phyloP scores from a whole-genome alignment of 2,888 invertebrate species.

The Branchipolynoe longqiensis region DNA sequence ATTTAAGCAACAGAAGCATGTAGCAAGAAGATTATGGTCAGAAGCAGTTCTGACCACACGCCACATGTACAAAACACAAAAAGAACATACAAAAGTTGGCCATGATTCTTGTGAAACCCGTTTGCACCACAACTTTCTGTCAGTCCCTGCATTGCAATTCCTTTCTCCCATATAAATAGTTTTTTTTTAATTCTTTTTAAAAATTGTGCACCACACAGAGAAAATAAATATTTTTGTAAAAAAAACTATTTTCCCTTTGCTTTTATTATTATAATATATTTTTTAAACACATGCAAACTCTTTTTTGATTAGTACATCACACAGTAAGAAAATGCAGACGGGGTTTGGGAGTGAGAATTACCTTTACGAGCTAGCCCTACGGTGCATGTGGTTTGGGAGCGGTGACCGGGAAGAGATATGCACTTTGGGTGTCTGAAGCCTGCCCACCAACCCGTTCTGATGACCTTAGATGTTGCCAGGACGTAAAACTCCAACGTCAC shows the following conservation, averaged over 20 bases:
- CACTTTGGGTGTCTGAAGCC: slow-evolving; percentile 6
- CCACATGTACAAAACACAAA: not conserved
- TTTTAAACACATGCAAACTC: not conserved
- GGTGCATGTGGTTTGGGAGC: not conserved
- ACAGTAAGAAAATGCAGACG: slow-evolving; percentile 3
- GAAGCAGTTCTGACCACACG: not conserved
- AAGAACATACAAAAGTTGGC: slow-evolving; percentile 4
- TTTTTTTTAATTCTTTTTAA: not conserved
- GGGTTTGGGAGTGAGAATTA: not conserved
- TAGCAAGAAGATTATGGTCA: not conserved
- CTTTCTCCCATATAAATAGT: slow-evolving; percentile 17
- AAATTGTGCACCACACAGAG: not conserved
- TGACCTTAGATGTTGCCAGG: not conserved
- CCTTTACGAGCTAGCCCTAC: not conserved
- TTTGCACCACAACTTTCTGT: not conserved
- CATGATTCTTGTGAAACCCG: slow-evolving; percentile 36
- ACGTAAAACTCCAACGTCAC: not conserved
- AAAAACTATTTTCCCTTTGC: not conserved
- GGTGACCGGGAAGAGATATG: not conserved
- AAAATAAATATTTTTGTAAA: slow-evolving; percentile 15
- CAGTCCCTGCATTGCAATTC: not conserved
- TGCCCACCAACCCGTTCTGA: not conserved
- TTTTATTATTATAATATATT: not conserved
- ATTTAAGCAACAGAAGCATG: not conserved
- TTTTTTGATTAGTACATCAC: slow-evolving; percentile 20